These are phyloP conservation scores for Thaumetopoea pityocampa DNA, from an alignment of 1,140 invertebrate genomes.

Conservation along the genomic window DNA sequence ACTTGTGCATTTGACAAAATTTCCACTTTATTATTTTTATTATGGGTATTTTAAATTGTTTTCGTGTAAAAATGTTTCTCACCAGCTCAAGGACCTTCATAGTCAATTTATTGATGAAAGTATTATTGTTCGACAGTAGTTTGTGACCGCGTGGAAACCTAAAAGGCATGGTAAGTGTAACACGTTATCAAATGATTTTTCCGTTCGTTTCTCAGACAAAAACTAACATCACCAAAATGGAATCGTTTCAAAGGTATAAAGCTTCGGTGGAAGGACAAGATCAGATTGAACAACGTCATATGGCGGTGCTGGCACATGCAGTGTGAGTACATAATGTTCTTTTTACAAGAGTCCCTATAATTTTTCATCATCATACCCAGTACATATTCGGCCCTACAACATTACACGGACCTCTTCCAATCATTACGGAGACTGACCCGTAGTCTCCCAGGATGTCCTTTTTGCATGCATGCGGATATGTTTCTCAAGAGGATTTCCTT, in stretches of 20 bases:
- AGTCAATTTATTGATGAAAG: slow-evolving; percentile 41
- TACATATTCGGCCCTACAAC: too few relatives aligned
- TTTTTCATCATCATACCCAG: too few relatives aligned
- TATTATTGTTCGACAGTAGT: slow-evolving; percentile 39
- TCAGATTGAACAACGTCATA: slow-evolving; percentile 99
- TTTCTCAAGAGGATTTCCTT: too few relatives aligned
- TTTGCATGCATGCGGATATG: too few relatives aligned
- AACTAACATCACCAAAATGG: slow-evolving; percentile 99
- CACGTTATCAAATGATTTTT: slow-evolving; percentile 21
- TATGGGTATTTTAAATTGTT: slow-evolving; percentile 28
- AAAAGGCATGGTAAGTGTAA: slow-evolving; percentile 49
- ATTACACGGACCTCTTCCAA: too few relatives aligned
- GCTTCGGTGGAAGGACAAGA: slow-evolving; percentile 98
- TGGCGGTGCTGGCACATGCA: slow-evolving; percentile 99
- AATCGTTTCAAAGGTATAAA: slow-evolving; percentile 99
- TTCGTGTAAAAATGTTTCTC: slow-evolving; percentile 46
- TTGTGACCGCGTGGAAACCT: slow-evolving; percentile 42
- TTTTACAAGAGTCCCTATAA: too few relatives aligned
- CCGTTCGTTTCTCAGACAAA: slow-evolving; percentile 87
- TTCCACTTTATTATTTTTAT: slow-evolving; percentile 35
- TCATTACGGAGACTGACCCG: too few relatives aligned
- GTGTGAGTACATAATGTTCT: slow-evolving; percentile 90
- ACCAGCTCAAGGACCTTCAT: slow-evolving; percentile 47
- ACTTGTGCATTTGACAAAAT: slow-evolving; percentile 40
- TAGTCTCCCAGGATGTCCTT: too few relatives aligned